Evolutionary conservation across 2,113 vertebrate genomes (phyloP), one percentile per base, ranked within the genome.

Genomic region (Oxyruncus cristatus): DNA sequence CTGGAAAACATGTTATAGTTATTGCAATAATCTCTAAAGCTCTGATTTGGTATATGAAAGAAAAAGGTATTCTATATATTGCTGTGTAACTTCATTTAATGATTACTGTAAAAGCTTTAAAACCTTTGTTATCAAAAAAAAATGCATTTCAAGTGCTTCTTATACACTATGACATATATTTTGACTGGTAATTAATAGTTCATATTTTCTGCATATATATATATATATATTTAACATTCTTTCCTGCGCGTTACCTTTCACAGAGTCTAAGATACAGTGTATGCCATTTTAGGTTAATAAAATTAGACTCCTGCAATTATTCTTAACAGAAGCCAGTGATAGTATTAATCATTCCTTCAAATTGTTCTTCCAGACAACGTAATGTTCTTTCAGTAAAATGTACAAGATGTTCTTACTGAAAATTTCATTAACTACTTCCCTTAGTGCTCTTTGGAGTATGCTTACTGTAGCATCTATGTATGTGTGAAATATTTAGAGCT

Each of bases 281-380:
- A 74, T 95, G 35, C 14, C n/a, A 65, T 84, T 96, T 93, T 78
- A 84, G 39, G 28, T 88, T 82, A 91, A 89, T 72, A 86, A 92
- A 90, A 89, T 91, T 78, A 91, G 84, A 89, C 37, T 77, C 32
- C 59, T 81, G 42, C 9, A 94, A 94, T 94, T 94, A 73, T 91
- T 89, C 61, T 88, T 95, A 65, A 73, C 46, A 86, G 74, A 92
- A 95, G 67, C 17, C 53, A 76, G 50, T 86, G 78, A 86, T 53
- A 91, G 39, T 33, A 92, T 89, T 91, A 95, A 91, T 93, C 82
- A 93, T 91, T 82, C 33, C n/a, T 79, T 97, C 78, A 95, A 80
- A 87, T 52, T 94, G 30, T 67, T 84, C 50, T 92, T 93, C 68
- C 70, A 92, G 86, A 88, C 47, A 89, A 81, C 63, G 49, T 46